phyloP scores from a whole-genome alignment of 2,113 vertebrate genomes.

The Steatornis caripensis region DNA sequence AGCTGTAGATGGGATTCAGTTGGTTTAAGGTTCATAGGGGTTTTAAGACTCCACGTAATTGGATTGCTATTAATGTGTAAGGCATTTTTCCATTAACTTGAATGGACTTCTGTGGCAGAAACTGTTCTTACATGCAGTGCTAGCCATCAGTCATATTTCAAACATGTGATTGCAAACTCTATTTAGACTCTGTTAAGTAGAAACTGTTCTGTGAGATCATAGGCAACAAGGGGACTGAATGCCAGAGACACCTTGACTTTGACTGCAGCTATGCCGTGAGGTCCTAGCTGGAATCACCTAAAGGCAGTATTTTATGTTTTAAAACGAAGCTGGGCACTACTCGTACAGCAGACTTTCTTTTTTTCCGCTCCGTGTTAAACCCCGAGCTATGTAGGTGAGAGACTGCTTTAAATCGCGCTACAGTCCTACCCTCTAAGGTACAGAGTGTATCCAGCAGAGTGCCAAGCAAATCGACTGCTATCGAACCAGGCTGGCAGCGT shows the following conservation, averaged over 20 bases:
- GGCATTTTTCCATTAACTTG: background rate
- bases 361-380: background rate
- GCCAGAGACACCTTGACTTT: background rate
- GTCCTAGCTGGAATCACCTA: background rate
- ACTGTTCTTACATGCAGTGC: background rate
- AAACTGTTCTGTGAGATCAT: background rate
- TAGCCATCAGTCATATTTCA: background rate
- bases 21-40: background rate
- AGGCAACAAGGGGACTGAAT: background rate
- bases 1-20: background rate
- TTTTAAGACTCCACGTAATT: background rate
- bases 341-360: background rate
- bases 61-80: background rate
- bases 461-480: background rate
- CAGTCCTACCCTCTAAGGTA: background rate
- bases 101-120: background rate
- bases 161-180: background rate
- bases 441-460: background rate
- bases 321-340: background rate
- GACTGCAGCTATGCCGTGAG: background rate
- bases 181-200: background rate
- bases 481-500: background rate
- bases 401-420: background rate
- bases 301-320: background rate
- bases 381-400: background rate